These are phyloP conservation scores for Paraescarpia echinospica DNA, from an alignment of 1,140 invertebrate species.

Conservation along the genomic window DNA sequence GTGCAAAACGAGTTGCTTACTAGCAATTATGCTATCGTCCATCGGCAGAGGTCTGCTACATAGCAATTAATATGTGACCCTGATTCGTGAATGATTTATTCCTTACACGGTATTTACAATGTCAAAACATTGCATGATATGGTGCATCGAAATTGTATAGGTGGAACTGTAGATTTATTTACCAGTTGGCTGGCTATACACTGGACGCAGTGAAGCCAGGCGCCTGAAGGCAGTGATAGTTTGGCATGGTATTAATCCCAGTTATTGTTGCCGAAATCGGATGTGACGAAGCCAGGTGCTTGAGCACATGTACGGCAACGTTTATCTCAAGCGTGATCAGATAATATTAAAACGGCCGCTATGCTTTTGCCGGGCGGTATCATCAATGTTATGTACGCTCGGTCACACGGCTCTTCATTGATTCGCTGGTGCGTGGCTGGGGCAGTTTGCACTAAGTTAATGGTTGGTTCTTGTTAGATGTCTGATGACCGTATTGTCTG, in stretches of 20 bases:
- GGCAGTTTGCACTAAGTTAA: not conserved
- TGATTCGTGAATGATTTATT: not conserved
- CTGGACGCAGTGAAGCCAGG: not conserved
- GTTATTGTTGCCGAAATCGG: not conserved
- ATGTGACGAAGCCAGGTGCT: not conserved
- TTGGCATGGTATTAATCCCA: not conserved
- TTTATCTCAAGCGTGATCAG: not conserved
- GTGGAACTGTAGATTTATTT: not conserved
- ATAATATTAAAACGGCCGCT: not conserved
- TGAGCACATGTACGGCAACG: not conserved
- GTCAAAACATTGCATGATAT: not conserved
- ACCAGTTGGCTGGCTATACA: not conserved
- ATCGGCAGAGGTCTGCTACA: not conserved
- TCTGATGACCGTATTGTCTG: not conserved
- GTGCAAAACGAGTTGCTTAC: not conserved
- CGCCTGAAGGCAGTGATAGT: not conserved
- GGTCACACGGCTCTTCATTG: not conserved
- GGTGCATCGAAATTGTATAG: not conserved
- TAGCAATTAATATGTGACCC: not conserved
- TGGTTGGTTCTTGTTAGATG: not conserved
- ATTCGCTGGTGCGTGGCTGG: not conserved
- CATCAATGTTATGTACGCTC: not conserved
- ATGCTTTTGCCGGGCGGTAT: not conserved
- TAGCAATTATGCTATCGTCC: not conserved
- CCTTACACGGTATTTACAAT: not conserved